phyloP scores from a whole-genome alignment of 2,113 vertebrate genomes.

The Ardeotis arabs region DNA sequence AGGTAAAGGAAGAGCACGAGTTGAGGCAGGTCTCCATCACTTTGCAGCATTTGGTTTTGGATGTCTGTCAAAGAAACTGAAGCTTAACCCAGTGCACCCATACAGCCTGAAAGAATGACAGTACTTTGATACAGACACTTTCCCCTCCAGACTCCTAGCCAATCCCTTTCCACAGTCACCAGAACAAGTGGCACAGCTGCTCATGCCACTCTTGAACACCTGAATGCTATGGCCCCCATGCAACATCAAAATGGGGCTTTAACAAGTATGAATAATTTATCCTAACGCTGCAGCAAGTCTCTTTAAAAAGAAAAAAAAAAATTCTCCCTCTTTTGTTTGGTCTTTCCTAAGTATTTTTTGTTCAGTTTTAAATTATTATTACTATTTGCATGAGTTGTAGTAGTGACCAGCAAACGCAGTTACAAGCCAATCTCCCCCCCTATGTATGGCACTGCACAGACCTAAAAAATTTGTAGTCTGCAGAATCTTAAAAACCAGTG shows the following conservation, averaged over 20 bases:
- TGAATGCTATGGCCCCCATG: not conserved
- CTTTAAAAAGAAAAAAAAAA: not conserved
- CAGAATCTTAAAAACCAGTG: not conserved
- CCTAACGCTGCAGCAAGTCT: not conserved
- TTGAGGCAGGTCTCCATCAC: not conserved
- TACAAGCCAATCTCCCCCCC: not conserved
- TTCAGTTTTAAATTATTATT: not conserved
- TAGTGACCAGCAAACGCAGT: not conserved
- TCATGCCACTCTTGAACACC: not conserved
- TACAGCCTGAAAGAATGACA: not conserved
- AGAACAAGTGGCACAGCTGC: not conserved
- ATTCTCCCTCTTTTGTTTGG: rapidly evolving
- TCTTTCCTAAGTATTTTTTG: not conserved
- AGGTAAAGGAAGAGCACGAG: not conserved
- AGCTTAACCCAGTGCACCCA: not conserved
- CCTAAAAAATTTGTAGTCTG: not conserved
- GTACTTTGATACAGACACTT: not conserved
- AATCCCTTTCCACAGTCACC: not conserved
- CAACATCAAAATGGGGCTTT: not conserved
- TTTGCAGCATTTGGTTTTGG: not conserved
- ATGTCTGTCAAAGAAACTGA: not conserved
- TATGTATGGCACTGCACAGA: not conserved
- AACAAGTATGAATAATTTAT: not conserved
- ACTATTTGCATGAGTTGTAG: not conserved
- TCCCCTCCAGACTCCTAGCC: not conserved